Evolutionary conservation across 1,140 invertebrate species (phyloP), one percentile per base, ranked within the genome.

Genomic region (Neodiprion fabricii): DNA sequence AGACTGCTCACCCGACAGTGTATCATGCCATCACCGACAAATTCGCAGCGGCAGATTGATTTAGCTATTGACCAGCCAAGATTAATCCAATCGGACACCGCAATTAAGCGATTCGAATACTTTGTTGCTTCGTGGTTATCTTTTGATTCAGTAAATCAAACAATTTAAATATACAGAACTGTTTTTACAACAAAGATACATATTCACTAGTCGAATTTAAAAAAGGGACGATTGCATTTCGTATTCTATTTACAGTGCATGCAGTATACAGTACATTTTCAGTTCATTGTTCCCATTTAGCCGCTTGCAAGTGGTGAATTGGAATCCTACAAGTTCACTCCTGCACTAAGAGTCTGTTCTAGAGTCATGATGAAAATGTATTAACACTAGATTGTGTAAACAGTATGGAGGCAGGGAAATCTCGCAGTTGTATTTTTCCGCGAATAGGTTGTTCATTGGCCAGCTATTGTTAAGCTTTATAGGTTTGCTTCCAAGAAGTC

Each of bases 41-140:
- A 71, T 71, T 71, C 70, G 48, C 48, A 47, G 40, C 11, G 70
- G 48, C 70, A 48, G 70, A 71, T 71, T 71, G 70, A 71, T 71
- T 71, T 71, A 71, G 40, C 48, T 50, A 47, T 50, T 17, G 70
- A 40, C 40, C 48, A 12, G 48, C 14, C 4, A 71, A 71, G 21
- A 40, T 71, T 71, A 47, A 71, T 71, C 48, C 70, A 71, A 71
- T 71, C n/a, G 70, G 48, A 71, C 70, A 50, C 70, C 48, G 48
- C 70, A 49, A 71, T 71, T 50, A 47, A 49, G 67, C 8, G 67
- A 47, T 61, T 61, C n/a, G n/a, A 61, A 61, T 69, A 11, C 67
- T 69, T 69, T 69, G 67, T 69, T 47, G 4, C 53, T 14, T 61
- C 53, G 8, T 17, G n/a, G 53, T 61, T 61, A 11, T 23, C 67